Percentiles rank a stretch among this genome's conserved stretches.
Evolutionary conservation across 2,797 vertebrate species (phyloP).

Genomic region (Thaleichthys pacificus): DNA sequence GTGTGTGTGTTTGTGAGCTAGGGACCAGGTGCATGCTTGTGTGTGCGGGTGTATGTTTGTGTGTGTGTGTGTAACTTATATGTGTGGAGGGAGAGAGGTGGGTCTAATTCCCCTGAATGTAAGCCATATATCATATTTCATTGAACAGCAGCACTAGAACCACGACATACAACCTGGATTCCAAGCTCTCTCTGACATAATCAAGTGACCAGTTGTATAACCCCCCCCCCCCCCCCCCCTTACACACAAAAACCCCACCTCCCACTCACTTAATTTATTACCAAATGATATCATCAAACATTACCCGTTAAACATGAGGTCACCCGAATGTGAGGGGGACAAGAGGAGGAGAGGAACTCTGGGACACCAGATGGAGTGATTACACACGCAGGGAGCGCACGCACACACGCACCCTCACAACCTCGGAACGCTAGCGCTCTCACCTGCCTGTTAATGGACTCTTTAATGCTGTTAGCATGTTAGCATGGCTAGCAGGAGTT

Average conservation of each 20-base stretch:
- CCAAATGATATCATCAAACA: conserved; percentile 8
- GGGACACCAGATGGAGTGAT: conserved; percentile 60
- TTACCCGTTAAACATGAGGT: conserved; percentile 2
- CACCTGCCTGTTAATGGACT: conserved; percentile 59
- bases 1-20: conserved; percentile 1
- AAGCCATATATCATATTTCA: neutral
- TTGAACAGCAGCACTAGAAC: conserved; percentile 22
- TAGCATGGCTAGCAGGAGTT: conserved; percentile 56
- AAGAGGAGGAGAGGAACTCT: neutral
- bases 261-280: conserved; percentile 18
- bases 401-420: conserved; percentile 58
- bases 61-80: conserved; percentile 15
- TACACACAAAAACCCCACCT: neutral
- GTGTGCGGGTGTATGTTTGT: conserved; percentile 10
- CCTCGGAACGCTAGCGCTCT: conserved; percentile 62
- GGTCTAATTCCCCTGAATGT: neutral
- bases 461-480: conserved; percentile 65
- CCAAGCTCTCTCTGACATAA: conserved; percentile 42
- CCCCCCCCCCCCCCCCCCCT: too few species aligned
- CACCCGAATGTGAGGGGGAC: neutral
- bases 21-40: neutral
- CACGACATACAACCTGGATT: conserved; percentile 29
- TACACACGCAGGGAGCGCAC: conserved; percentile 53
- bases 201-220: conserved; percentile 29
- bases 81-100: neutral